Evolutionary conservation across 2,113 vertebrate species (phyloP).

Genomic region (Cygnus buccinator): DNA sequence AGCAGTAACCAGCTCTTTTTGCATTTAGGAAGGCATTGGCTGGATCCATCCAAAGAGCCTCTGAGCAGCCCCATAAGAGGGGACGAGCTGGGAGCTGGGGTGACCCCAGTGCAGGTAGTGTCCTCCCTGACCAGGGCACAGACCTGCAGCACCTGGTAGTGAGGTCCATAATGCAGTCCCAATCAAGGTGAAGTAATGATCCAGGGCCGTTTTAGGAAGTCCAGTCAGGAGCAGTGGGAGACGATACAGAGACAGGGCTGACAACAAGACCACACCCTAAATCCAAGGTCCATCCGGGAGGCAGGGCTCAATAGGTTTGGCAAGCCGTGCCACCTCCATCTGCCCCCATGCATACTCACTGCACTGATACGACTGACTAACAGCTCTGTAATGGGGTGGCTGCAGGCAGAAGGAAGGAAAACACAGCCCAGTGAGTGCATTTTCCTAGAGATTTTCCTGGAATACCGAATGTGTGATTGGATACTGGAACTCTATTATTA

Average conservation of each 20-base stretch:
- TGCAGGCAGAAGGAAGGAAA: neutral
- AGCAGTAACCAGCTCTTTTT: neutral
- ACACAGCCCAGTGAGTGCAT: neutral
- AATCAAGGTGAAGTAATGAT: neutral
- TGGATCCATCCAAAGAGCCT: neutral
- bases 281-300: neutral
- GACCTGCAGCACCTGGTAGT: neutral
- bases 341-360: neutral
- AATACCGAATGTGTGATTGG: neutral
- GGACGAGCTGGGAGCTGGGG: neutral
- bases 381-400: neutral
- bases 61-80: rapidly evolving
- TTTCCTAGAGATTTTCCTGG: slow-evolving; percentile 2
- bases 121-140: neutral
- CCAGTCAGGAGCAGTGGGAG: rapidly evolving
- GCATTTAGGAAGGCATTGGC: neutral
- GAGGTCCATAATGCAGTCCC: neutral
- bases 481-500: neutral
- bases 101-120: neutral
- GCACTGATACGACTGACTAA: neutral
- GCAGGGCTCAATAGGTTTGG: neutral
- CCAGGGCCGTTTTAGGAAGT: neutral
- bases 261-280: neutral
- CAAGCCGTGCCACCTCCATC: neutral
- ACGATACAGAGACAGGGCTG: neutral